Base-by-base conservation (phyloP, 1,140 invertebrate species). In the Diorhabda sublineata region DNA sequence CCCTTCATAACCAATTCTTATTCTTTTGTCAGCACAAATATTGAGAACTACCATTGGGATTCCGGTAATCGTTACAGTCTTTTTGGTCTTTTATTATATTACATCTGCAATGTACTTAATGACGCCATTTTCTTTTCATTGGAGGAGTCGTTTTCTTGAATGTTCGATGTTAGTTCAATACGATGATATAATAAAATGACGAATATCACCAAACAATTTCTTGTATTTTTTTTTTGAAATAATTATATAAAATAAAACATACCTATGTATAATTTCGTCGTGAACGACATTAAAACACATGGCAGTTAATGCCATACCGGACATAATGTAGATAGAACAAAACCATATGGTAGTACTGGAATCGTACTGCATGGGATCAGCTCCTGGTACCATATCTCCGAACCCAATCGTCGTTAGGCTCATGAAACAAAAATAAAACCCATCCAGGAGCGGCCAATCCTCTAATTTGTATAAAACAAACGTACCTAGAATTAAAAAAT, bases 221-320 rank as follows among this genome's bases (percentile, higher is more conserved):
- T 56, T 56, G 52, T 56, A 56, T 56, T 56, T 56, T 56, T 56
- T 56, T 6, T n/a, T n/a, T 56, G 52, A 56, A 56, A 2, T 56
- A n/a, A 26, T 26, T 52, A 3, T 52, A 8, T 52, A 52, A n/a
- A 8, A 6, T 60, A 60, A 6, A 42, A 67, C 45, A 58, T 61
- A 74, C 68, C 90, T 86, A 81, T 92, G 90, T 8, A 92, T 88
- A 61, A 93, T 91, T 80, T 98, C 95, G 78, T 98, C 95, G 82
- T 99, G 96, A 65, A 98, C 90, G 45, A 99, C 91, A 80, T 97
- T 97, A 83, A 98, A 98, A 75, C 95, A 98, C 95, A 98, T 98
- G 45, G 76, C 76, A 42, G 75, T 77, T 47, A 99, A 82, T 0
- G 96, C 94, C 86, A 99, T 91, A 2, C 97, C 97, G 44, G 94